These are phyloP conservation scores for Myopa testacea DNA, from an alignment of 2,888 invertebrate genomes.

Conservation along the genomic window DNA sequence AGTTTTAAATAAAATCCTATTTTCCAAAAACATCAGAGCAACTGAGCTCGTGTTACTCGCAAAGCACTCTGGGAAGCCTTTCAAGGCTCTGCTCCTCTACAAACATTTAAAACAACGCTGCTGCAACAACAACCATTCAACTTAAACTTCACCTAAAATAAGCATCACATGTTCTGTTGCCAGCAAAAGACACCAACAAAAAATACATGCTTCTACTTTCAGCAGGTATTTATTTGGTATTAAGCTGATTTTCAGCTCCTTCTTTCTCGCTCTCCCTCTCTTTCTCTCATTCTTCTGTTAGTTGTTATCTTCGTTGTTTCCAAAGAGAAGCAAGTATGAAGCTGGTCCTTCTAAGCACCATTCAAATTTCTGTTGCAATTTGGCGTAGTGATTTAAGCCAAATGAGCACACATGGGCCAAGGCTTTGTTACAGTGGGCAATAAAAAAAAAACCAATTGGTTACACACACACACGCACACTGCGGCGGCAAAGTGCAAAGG, in stretches of 20 bases:
- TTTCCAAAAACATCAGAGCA: not conserved
- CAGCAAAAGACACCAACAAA: conserved; percentile 15
- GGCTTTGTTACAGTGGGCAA: conserved; percentile 20
- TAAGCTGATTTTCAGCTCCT: conserved; percentile 30
- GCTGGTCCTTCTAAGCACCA: not conserved
- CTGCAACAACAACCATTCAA: conserved; percentile 8
- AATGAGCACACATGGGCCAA: conserved; percentile 43
- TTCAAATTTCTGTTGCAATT: conserved; percentile 3
- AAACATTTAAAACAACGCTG: conserved; percentile 17
- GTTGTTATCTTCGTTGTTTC: conserved; percentile 8
- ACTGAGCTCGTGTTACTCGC: not conserved
- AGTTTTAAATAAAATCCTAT: conserved; percentile 28
- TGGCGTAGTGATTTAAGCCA: not conserved
- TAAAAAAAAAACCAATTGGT: conserved; percentile 17
- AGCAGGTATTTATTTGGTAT: conserved; percentile 38
- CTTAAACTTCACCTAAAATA: not conserved
- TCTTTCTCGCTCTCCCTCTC: not conserved
- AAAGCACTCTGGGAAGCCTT: not conserved
- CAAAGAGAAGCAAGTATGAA: conserved; percentile 1
- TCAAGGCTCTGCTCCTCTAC: not conserved
- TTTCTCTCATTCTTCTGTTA: not conserved
- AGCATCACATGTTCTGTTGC: conserved; percentile 17
- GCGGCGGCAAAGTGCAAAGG: not conserved
- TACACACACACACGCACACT: not conserved
- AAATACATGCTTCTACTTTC: conserved; percentile 36